Base-by-base conservation (phyloP, 2,888 invertebrate genomes). In the Cataglyphis livida region DNA sequence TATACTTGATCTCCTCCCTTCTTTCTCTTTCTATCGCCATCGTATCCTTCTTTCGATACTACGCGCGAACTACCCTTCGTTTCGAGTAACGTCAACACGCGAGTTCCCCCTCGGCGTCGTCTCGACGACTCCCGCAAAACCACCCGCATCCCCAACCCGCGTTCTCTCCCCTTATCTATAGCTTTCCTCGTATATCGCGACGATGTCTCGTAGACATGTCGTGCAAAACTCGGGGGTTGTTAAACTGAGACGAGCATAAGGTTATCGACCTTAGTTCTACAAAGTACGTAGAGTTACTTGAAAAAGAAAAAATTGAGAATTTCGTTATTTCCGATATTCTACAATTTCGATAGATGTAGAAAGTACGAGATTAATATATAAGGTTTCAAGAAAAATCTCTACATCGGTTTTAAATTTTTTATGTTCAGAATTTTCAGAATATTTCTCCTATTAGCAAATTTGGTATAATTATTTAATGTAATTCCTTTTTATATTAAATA, bases 181-280 rank as follows among this genome's bases (percentile, higher is more conserved):
- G 83, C 74, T 68, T 78, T 78, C 59, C 73, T 59, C 81, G 57
- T 61, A 21, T 64, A 79, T 65, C 83, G 35, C 81, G 21, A 81
- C 89, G 78, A 78, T 78, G 73, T 82, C 82, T 82, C 88, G 81
- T 76, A 85, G 64, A 65, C 54, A 83, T 82, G 76, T 79, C 79
- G 76, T 65, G 62, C 82, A 81, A 71, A 83, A 79, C 79, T 70
- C 65, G 32, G 51, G 35, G 68, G 54, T 62, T 81, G 76, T 82
- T 81, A 66, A 65, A 84, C 64, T 76, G 85, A 81, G 83, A 87
- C 81, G 74, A 64, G 32, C 65, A 57, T 75, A 78, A 88, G 90
- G 90, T 90, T 88, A 82, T 71, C 81, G 82, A 88, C 88, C 85
- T 84, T 86, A 82, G 81, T 73, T 64, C 54, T 64, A 83, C 81